These are phyloP conservation scores for Mus musculus DNA, from an alignment of 2,113 vertebrate genomes.

Conservation along the genomic window GRCm39 chr5:123898001-123898500, in stretches of 20 bases:
- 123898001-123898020: background rate
- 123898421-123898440: constrained; percentile 89
- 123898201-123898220: rapidly evolving
- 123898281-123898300: background rate
- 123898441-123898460: constrained; percentile 2
- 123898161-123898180: background rate
- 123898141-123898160: background rate
- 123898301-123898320: background rate
- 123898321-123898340: background rate
- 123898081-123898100: background rate
- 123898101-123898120: background rate
- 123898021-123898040: background rate
- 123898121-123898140: background rate
- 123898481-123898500: background rate
- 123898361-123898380: constrained; percentile 24
- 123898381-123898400: constrained; percentile 87
- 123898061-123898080: background rate
- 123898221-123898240: background rate
- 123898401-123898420: constrained; percentile 88
- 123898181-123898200: too few relatives aligned
- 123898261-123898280: background rate
- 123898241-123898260: background rate
- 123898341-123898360: background rate
- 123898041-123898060: background rate
- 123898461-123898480: constrained; percentile 13